Evolutionary conservation across 2,113 vertebrate genomes (phyloP), one percentile per base, ranked within the genome.

Genomic region (Grammomys surdaster): DNA sequence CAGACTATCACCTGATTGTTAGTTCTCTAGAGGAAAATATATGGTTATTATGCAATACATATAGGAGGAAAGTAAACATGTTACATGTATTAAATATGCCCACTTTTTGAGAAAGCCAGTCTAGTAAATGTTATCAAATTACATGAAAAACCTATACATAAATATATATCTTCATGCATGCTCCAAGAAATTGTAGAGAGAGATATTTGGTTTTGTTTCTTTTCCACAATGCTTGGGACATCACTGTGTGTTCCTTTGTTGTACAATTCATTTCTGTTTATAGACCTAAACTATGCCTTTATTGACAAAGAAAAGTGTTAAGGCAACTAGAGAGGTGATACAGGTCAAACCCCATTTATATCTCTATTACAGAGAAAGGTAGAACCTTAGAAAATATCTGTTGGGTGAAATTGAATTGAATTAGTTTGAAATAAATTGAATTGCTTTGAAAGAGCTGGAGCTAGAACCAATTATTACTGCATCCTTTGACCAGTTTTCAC

Each of bases 351-450:
- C 8, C 36, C 4, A 2, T 81, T 94, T 95, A n/a, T 81, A 10
- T 94, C 90, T 91, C 78, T 88, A 3, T 95, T 93, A 80, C 51
- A 72, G 84, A 19, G 56, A 70, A 86, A 85, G 60, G 19, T 54
- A 28, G 65, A 51, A 67, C 56, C 28, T 91, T 89, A 76, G 73
- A 70, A 70, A 75, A 63, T n/a, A 69, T 82, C 87, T 91, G 43
- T n/a, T 80, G 96, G 89, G 70, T 94, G 82, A 82, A 77, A 72
- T 60, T 80, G 91, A 93, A 95, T 91, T 96, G 87, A 96, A 78
- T 96, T 96, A 91, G 77, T 31, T 82, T 26, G 77, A 94, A 93
- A 8, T 82, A 80, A 96, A 91, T 67, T 86, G 94, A 96, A 97
- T 91, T 89, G 82, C 89, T 89, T 73, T n/a, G 54, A 95, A 81